Evolutionary conservation across 2,888 invertebrate genomes (phyloP).

Genomic region (Crossocerus cetratus): DNA sequence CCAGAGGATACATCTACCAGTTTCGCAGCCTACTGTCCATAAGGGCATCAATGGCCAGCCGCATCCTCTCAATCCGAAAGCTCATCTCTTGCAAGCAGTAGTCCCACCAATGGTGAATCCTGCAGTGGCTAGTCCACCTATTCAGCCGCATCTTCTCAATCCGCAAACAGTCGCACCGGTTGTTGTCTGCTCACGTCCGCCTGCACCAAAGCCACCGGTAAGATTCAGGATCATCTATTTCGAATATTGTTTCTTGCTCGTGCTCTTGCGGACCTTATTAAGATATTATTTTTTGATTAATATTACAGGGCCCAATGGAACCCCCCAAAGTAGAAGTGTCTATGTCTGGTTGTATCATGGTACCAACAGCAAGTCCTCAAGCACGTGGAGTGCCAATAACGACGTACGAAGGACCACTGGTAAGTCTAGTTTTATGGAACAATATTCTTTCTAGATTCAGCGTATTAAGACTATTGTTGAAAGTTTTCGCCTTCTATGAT

Average conservation of each 20-base stretch:
- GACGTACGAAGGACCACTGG: constrained; percentile 84
- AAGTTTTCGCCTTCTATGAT: too few species aligned
- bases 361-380: constrained; percentile 79
- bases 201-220: constrained; percentile 65
- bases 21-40: constrained; percentile 63
- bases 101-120: constrained; percentile 78
- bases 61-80: constrained; percentile 75
- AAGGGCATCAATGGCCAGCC: constrained; percentile 72
- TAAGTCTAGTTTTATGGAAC: constrained; percentile 77
- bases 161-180: constrained; percentile 77
- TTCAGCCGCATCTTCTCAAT: constrained; percentile 76
- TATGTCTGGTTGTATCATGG: constrained; percentile 79
- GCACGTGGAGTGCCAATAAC: constrained; percentile 81
- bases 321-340: constrained; percentile 80
- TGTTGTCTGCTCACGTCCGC: constrained; percentile 67
- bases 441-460: neutral
- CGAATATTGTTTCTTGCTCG: too few species aligned
- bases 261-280: too few species aligned
- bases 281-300: too few species aligned
- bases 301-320: constrained; percentile 75
- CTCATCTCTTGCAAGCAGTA: constrained; percentile 75
- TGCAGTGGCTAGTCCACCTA: constrained; percentile 80
- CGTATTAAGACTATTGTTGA: neutral
- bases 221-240: neutral
- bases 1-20: constrained; percentile 67